A percentile compares a stretch with the other conserved stretches of the same genome.
Conservation (phyloP, 1,140 invertebrate genomes). For the Heliconius hermathena region DNA sequence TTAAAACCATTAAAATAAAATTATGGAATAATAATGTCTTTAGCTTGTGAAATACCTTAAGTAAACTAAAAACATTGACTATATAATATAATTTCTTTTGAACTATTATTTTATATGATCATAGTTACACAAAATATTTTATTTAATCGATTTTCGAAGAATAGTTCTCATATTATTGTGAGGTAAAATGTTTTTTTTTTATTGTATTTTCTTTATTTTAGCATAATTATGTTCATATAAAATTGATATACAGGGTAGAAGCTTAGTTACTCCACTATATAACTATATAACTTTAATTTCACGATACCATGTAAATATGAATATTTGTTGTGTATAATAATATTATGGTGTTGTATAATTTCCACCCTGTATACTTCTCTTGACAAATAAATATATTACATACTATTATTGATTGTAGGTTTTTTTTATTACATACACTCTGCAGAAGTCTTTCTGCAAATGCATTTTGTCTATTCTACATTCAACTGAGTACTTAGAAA, state of each 20-base stretch:
- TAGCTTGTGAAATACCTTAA: background rate
- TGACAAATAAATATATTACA: background rate
- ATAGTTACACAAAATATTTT: background rate
- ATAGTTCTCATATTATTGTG: too few species aligned
- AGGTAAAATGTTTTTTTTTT: too few species aligned
- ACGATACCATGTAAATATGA: background rate
- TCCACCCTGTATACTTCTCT: background rate
- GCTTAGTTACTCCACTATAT: background rate
- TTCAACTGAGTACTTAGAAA: background rate
- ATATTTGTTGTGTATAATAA: background rate
- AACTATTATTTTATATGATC: background rate
- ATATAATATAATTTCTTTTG: background rate
- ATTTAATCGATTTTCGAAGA: too few species aligned
- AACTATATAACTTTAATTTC: too few species aligned
- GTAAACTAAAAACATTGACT: constrained; percentile 5
- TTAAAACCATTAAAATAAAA: background rate
- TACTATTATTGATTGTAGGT: background rate
- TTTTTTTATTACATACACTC: background rate
- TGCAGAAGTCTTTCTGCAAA: background rate
- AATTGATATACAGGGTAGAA: background rate
- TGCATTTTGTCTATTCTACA: background rate
- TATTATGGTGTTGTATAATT: background rate
- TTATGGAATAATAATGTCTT: constrained; percentile 11
- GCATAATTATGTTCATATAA: background rate
- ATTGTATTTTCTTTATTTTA: background rate